A percentile compares a stretch with the other conserved stretches of the same genome.
These are phyloP conservation scores for Scrobipalpa costella DNA, from an alignment of 2,888 invertebrate genomes.

Conservation along the genomic window DNA sequence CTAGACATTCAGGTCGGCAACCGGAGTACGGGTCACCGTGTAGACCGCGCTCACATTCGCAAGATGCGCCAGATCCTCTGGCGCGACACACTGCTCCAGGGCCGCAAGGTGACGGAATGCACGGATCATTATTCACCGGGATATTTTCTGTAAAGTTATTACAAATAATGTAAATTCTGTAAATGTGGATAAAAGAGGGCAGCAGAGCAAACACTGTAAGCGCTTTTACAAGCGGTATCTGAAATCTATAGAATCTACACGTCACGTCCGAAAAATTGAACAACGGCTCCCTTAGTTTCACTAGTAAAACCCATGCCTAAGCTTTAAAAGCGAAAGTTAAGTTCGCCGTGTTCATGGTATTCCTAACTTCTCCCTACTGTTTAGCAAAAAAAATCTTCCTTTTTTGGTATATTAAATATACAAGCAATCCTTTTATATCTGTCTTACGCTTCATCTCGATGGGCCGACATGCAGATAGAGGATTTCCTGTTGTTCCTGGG, in stretches of 20 bases:
- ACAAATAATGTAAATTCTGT: neutral
- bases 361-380: conserved; percentile 29
- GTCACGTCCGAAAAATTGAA: conserved; percentile 33
- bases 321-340: conserved; percentile 74
- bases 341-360: conserved; percentile 45
- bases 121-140: conserved; percentile 85
- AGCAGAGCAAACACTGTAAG: conserved; percentile 54
- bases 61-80: conserved; percentile 85
- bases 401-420: conserved; percentile 29
- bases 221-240: conserved; percentile 45
- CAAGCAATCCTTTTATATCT: conserved; percentile 67
- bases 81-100: conserved; percentile 90
- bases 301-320: conserved; percentile 80
- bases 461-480: conserved; percentile 84
- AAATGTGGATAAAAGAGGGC: conserved; percentile 25
- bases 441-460: conserved; percentile 76
- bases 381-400: conserved; percentile 2
- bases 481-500: conserved; percentile 85
- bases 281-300: conserved; percentile 61
- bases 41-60: conserved; percentile 86
- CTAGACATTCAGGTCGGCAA: conserved; percentile 91
- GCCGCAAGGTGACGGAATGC: conserved; percentile 91
- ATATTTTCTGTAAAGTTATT: conserved; percentile 34
- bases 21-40: conserved; percentile 88
- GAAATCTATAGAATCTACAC: neutral